These are phyloP conservation scores for Pegoplata infirma DNA, from an alignment of 2,888 invertebrate genomes.

Conservation along the genomic window DNA sequence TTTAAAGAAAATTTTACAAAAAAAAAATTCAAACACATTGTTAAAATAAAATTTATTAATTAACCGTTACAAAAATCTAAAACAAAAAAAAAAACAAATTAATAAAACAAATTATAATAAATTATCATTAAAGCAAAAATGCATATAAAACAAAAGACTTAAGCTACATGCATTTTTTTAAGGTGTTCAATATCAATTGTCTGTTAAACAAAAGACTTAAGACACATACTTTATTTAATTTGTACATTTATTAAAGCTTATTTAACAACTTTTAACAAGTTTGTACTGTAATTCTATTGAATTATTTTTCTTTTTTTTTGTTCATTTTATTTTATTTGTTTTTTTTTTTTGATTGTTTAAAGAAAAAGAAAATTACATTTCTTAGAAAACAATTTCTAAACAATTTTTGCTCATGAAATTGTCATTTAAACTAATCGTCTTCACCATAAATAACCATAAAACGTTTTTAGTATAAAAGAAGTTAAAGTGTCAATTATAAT, in stretches of 20 bases:
- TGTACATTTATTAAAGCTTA: conserved; percentile 42
- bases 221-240: conserved; percentile 48
- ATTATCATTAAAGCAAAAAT: background rate
- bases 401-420: conserved; percentile 62
- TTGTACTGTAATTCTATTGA: conserved; percentile 34
- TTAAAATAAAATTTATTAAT: too few relatives aligned
- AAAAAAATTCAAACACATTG: background rate
- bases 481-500: conserved; percentile 66
- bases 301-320: conserved; percentile 38
- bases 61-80: conserved; percentile 24
- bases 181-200: conserved; percentile 5
- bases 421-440: conserved; percentile 63
- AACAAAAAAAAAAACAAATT: background rate
- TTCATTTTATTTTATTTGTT: conserved; percentile 20
- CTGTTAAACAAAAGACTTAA: conserved; percentile 38
- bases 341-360: conserved; percentile 13
- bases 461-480: conserved; percentile 59
- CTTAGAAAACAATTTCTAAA: conserved; percentile 61
- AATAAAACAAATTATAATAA: too few relatives aligned
- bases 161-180: background rate
- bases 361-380: conserved; percentile 59
- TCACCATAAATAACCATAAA: conserved; percentile 63
- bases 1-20: background rate
- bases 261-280: conserved; percentile 35
- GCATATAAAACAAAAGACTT: conserved; percentile 39